Base-by-base conservation (phyloP, 1,140 invertebrate species). In the Rhizoglyphus robini region DNA sequence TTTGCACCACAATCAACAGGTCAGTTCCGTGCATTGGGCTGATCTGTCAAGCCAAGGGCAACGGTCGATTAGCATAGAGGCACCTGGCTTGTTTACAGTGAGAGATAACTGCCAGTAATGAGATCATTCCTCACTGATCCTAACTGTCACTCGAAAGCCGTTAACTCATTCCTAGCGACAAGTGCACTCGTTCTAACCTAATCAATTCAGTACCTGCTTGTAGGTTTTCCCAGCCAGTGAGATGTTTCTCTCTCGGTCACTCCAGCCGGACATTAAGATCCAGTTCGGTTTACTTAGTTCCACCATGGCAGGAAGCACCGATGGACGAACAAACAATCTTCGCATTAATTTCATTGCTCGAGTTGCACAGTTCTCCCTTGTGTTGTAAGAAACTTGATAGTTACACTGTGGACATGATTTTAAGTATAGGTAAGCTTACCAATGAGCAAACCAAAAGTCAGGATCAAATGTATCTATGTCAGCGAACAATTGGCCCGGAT, bases 221-320 rank as follows among this genome's bases (percentile, higher is more conserved):
- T n/a, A n/a, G n/a, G n/a, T n/a, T n/a, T n/a, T n/a, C n/a, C n/a
- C n/a, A n/a, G n/a, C n/a, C n/a, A n/a, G n/a, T n/a, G n/a, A n/a
- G n/a, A n/a, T n/a, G n/a, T n/a, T n/a, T n/a, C n/a, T n/a, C n/a
- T n/a, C n/a, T n/a, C n/a, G n/a, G n/a, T n/a, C n/a, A n/a, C n/a
- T n/a, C n/a, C n/a, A n/a, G n/a, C n/a, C n/a, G 0, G 86, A 88
- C 74, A 89, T 80, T 0, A 89, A 74, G 4, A 90, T 76, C 87
- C 87, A 89, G 72, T 87, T 90, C 68, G 86, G 85, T 68, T 86
- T 83, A 0, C 84, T 83, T 4, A 86, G 83, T 36, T 86, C 84
- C 2, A 88, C 81, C 58, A 84, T 82, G 25, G 83, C 81, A 1
- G 87, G 85, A 0, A 89, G 73, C 73, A 88, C 87, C 65, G 86